phyloP scores from a whole-genome alignment of 2,888 invertebrate genomes.

The Ypsolopha scabrella region DNA sequence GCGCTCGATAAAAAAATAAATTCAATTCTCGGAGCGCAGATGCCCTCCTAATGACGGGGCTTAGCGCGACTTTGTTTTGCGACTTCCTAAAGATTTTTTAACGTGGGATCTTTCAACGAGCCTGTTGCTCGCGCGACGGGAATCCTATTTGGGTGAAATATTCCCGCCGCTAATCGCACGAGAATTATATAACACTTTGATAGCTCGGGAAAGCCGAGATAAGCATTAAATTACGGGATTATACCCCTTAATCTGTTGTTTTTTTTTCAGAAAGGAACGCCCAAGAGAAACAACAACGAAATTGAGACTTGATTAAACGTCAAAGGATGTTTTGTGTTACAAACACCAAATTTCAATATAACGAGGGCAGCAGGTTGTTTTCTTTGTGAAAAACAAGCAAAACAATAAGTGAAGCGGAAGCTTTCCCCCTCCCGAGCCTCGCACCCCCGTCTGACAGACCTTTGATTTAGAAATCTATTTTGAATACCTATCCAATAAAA shows the following conservation, averaged over 20 bases:
- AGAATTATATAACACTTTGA: not conserved
- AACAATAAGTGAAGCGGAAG: slow-evolving; percentile 22
- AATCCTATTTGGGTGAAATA: not conserved
- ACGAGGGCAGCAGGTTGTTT: slow-evolving; percentile 41
- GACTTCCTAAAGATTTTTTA: slow-evolving; percentile 12
- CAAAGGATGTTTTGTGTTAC: slow-evolving; percentile 1
- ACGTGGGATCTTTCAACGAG: slow-evolving; percentile 15
- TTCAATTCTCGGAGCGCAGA: slow-evolving; percentile 45
- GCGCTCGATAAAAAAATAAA: slow-evolving; percentile 22
- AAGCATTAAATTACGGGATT: not conserved
- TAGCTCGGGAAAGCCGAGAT: not conserved
- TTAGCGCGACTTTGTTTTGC: slow-evolving; percentile 23
- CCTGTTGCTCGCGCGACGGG: slow-evolving; percentile 26
- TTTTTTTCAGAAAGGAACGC: too few relatives aligned
- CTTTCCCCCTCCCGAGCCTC: not conserved
- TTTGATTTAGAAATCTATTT: slow-evolving; percentile 1
- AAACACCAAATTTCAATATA: slow-evolving; percentile 36
- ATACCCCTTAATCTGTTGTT: too few relatives aligned
- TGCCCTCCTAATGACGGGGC: slow-evolving; percentile 43
- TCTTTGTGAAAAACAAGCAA: slow-evolving; percentile 34
- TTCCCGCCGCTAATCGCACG: not conserved
- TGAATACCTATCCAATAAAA: not conserved
- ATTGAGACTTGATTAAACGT: not conserved
- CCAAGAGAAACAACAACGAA: too few relatives aligned
- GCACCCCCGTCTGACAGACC: not conserved